These are phyloP conservation scores for Otocyon megalotis DNA, from an alignment of 2,113 vertebrate species.

Conservation along the genomic window DNA sequence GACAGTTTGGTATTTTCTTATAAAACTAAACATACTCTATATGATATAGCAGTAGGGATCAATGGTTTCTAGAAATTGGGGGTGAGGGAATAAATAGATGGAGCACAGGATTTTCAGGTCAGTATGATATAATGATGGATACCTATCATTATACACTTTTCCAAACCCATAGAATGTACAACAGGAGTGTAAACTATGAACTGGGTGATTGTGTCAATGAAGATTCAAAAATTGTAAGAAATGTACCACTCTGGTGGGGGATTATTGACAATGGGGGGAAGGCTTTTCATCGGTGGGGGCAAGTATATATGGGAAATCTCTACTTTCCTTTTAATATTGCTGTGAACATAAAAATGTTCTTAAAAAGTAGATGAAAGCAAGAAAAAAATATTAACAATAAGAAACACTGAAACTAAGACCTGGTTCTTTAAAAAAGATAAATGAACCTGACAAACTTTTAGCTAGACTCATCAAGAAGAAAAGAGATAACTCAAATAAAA, in stretches of 20 bases:
- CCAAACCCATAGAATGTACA: not conserved
- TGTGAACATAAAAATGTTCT: not conserved
- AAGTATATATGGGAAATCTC: not conserved
- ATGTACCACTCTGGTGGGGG: not conserved
- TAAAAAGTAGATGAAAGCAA: not conserved
- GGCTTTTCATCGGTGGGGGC: not conserved
- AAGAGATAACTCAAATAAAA: not conserved
- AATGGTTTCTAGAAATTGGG: not conserved
- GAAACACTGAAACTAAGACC: not conserved
- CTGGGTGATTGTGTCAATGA: not conserved
- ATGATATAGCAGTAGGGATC: not conserved
- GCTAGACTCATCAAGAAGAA: not conserved
- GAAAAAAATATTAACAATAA: not conserved
- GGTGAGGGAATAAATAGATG: not conserved
- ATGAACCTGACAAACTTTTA: not conserved
- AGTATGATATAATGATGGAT: not conserved
- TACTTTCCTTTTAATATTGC: not conserved
- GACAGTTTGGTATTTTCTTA: not conserved
- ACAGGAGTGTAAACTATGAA: not conserved
- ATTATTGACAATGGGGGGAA: not conserved
- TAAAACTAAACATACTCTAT: not conserved
- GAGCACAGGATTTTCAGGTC: not conserved
- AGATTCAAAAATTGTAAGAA: not conserved
- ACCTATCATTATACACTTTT: not conserved
- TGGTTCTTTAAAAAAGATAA: not conserved